Evolutionary conservation across 2,888 invertebrate genomes (phyloP).

Genomic region (Pardosa pseudoannulata): DNA sequence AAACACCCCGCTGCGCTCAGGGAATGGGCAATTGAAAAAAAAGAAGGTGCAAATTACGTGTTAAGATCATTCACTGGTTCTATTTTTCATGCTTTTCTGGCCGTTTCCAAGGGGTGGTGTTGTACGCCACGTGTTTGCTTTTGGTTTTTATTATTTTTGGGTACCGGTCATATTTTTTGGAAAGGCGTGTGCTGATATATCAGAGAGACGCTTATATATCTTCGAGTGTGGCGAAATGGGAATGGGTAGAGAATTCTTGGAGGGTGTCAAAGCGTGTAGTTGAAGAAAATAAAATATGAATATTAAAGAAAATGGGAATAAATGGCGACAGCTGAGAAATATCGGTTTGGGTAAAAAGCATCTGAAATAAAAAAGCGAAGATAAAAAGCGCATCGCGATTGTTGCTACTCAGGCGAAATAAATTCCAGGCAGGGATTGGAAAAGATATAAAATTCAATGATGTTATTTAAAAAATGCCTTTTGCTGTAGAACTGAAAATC

Average conservation of each 20-base stretch:
- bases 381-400: no score
- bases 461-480: no score
- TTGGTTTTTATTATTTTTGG: background rate
- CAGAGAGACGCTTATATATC: background rate
- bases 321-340: no score
- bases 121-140: background rate
- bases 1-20: slow-evolving; percentile 35
- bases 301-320: no score
- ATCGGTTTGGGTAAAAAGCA: no score
- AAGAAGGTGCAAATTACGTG: slow-evolving; percentile 41
- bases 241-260: background rate
- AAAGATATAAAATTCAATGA: no score
- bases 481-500: no score
- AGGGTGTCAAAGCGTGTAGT: background rate
- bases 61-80: background rate
- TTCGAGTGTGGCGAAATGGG: background rate
- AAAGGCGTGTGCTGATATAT: background rate
- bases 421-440: no score
- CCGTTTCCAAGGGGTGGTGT: background rate
- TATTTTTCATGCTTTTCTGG: background rate
- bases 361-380: no score
- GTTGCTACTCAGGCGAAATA: no score
- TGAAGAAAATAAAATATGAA: no score
- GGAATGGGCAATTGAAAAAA: slow-evolving; percentile 58
- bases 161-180: background rate